Conservation (phyloP, 2,113 vertebrate species). For the Pungitius pungitius region DNA sequence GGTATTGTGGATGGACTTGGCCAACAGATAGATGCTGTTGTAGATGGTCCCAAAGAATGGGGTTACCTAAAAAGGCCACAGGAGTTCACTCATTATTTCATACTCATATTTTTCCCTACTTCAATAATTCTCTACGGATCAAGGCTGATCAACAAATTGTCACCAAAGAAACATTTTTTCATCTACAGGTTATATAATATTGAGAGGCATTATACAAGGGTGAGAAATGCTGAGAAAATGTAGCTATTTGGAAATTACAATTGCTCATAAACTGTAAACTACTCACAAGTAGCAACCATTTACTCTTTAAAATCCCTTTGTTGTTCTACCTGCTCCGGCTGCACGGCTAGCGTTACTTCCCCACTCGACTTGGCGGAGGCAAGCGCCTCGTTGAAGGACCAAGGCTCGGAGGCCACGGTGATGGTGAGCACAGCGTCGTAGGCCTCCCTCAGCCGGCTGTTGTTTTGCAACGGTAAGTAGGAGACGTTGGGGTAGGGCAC, state of each 20-base stretch:
- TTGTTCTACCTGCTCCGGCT: conserved; percentile 72
- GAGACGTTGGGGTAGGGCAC: conserved; percentile 86
- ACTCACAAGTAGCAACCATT: no score
- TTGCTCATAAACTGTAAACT: not conserved
- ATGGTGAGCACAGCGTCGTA: conserved; percentile 92
- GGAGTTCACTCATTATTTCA: not conserved
- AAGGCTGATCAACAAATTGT: not conserved
- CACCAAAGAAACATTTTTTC: not conserved
- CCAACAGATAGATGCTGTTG: conserved; percentile 87
- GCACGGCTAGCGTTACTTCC: conserved; percentile 73
- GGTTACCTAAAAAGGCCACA: conserved; percentile 80
- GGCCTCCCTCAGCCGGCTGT: conserved; percentile 83
- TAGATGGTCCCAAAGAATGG: conserved; percentile 94
- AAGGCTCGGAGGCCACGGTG: conserved; percentile 85
- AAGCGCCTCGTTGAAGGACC: conserved; percentile 87
- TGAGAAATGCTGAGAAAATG: not conserved
- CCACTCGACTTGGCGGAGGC: conserved; percentile 74
- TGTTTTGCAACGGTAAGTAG: conserved; percentile 81
- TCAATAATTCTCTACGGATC: not conserved
- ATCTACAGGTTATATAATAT: not conserved
- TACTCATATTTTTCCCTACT: not conserved
- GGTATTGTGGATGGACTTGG: conserved; percentile 82
- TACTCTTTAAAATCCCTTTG: not conserved
- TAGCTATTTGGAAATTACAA: not conserved
- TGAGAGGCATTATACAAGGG: not conserved